Conservation (phyloP, 2,113 vertebrate genomes). For the Hylia prasina region DNA sequence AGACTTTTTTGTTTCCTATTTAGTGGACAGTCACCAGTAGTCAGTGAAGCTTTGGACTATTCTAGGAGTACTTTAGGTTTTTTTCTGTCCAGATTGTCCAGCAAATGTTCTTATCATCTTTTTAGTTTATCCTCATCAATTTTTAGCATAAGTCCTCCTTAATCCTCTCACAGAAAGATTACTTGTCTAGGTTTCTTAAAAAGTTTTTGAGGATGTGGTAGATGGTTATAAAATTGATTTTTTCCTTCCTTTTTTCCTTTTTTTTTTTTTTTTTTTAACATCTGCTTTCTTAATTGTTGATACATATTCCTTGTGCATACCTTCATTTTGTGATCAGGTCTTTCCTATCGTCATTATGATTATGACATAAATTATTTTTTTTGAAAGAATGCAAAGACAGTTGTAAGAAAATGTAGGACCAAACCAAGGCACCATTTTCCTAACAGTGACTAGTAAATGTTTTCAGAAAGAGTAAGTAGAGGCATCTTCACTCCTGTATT, state of each 20-base stretch:
- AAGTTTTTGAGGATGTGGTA: neutral
- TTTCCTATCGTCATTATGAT: neutral
- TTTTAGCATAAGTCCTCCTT: neutral
- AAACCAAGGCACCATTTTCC: neutral
- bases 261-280: neutral
- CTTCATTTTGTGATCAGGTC: neutral
- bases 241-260: neutral
- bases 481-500: neutral
- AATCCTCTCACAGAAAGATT: neutral
- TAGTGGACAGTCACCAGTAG: neutral
- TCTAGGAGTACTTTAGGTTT: neutral
- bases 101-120: neutral
- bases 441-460: neutral
- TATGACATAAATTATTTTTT: neutral
- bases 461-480: neutral
- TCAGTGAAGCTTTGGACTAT: neutral
- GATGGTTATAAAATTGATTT: neutral
- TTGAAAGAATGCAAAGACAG: neutral
- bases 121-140: neutral
- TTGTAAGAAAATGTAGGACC: neutral
- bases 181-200: neutral
- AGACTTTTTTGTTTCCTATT: neutral
- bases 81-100: neutral
- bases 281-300: neutral
- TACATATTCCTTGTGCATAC: neutral